These are phyloP conservation scores for Orthosia cruda DNA, from an alignment of 2,888 invertebrate genomes.

Conservation along the genomic window DNA sequence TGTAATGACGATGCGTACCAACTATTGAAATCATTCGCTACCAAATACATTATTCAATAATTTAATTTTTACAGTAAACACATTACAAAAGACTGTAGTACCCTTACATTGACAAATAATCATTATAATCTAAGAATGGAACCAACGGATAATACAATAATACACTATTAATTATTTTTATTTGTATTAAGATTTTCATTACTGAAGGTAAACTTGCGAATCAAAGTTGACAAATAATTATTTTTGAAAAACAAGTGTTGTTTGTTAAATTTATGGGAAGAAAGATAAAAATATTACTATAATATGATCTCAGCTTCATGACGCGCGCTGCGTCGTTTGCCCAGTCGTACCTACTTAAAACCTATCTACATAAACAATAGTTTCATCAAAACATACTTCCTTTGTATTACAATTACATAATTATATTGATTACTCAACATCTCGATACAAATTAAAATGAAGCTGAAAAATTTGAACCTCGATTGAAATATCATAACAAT, in stretches of 20 bases:
- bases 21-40: slow-evolving; percentile 82
- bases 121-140: slow-evolving; percentile 71
- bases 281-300: slow-evolving; percentile 28
- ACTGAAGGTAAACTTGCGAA: slow-evolving; percentile 29
- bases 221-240: slow-evolving; percentile 9
- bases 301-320: slow-evolving; percentile 49
- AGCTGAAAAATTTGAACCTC: slow-evolving; percentile 58
- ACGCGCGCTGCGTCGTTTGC: slow-evolving; percentile 63
- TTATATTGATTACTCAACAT: slow-evolving; percentile 67
- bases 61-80: slow-evolving; percentile 84
- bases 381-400: slow-evolving; percentile 71
- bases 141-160: slow-evolving; percentile 69
- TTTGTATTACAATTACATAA: slow-evolving; percentile 67
- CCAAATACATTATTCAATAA: slow-evolving; percentile 81
- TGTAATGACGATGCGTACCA: slow-evolving; percentile 62
- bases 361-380: slow-evolving; percentile 77
- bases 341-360: slow-evolving; percentile 73
- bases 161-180: slow-evolving; percentile 42
- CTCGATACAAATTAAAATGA: slow-evolving; percentile 56
- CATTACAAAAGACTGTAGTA: slow-evolving; percentile 85
- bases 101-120: slow-evolving; percentile 82
- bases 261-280: slow-evolving; percentile 43
- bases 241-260: slow-evolving; percentile 36
- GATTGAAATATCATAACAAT: slow-evolving; percentile 55
- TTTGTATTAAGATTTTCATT: slow-evolving; percentile 38